Base-by-base conservation (phyloP, 2,888 invertebrate genomes). In the Heteromyza rotundicornis region DNA sequence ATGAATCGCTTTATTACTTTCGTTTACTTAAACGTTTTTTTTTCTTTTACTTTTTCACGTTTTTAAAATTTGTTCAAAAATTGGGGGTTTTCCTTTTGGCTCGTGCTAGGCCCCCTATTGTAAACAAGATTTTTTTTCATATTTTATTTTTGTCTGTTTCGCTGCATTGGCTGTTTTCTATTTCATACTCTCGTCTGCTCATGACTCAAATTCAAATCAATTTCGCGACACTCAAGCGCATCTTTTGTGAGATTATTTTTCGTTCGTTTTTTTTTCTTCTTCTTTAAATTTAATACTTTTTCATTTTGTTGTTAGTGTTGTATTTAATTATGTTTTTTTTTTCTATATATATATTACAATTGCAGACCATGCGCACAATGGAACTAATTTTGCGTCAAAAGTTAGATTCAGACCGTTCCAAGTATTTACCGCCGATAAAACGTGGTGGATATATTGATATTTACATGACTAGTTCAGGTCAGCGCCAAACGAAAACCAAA, bases 391-490 rank as follows among this genome's bases (percentile, higher is more conserved):
- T 92, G 84, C 87, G 87, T 82, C 86, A 87, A 81, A 87, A 88
- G 82, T 86, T 92, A 86, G 88, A 88, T 84, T 89, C 90, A 82
- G 86, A 87, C 82, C 89, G 91, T 83, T 88, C 91, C 82, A 92
- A 92, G 86, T 86, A 89, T 83, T 89, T 93, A 81, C 92, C 92
- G 80, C 88, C 92, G 71, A 88, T 93, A 84, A 91, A 90, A 86
- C 87, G 92, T 83, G 92, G 92, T 83, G 90, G 90, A 85, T 87
- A 88, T 84, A 88, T 90, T 84, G 92, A 93, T 86, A 90, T 92
- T 81, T 93, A 92, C 86, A 88, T 92, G 84, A 92, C 91, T 85
- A 91, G 91, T 84, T 92, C 92, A 92, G 93, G 93, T 93, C 88
- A 87, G 89, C 75, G 27, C n/a, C 10, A 10, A 27, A 27, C 20